Evolutionary conservation across 1,140 invertebrate genomes (phyloP).

Genomic region (Hestina assimilis): DNA sequence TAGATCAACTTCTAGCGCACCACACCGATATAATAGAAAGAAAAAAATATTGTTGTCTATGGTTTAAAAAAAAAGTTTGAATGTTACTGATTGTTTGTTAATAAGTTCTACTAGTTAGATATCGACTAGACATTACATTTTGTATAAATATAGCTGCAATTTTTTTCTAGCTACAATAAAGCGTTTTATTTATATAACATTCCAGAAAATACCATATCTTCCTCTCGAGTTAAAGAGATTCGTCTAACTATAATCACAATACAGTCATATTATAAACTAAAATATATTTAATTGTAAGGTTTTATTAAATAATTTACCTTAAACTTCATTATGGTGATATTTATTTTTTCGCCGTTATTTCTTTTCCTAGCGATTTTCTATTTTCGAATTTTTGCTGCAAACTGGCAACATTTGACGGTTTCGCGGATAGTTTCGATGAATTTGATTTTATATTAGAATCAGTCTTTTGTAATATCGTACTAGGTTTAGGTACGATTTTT

Average conservation of each 20-base stretch:
- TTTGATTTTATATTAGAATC: conserved; percentile 64
- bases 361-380: conserved; percentile 68
- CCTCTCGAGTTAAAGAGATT: not conserved
- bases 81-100: not conserved
- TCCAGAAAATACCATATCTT: conserved; percentile 4
- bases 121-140: conserved; percentile 19
- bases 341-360: conserved; percentile 63
- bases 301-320: not conserved
- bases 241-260: conserved; percentile 1
- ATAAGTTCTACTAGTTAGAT: conserved; percentile 15
- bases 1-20: not conserved
- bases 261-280: not conserved
- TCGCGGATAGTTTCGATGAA: conserved; percentile 76
- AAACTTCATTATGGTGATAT: not conserved
- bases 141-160: conserved; percentile 10
- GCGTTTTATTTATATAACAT: conserved; percentile 1
- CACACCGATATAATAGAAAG: too few species aligned
- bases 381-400: conserved; percentile 87
- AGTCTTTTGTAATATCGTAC: conserved; percentile 51
- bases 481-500: conserved; percentile 66
- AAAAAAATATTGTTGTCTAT: not conserved
- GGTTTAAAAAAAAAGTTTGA: not conserved
- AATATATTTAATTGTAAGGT: not conserved
- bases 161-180: conserved; percentile 13
- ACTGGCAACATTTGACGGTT: conserved; percentile 84